Evolutionary conservation across 2,113 vertebrate species (phyloP).

Genomic region (Eupsittula cactorum): DNA sequence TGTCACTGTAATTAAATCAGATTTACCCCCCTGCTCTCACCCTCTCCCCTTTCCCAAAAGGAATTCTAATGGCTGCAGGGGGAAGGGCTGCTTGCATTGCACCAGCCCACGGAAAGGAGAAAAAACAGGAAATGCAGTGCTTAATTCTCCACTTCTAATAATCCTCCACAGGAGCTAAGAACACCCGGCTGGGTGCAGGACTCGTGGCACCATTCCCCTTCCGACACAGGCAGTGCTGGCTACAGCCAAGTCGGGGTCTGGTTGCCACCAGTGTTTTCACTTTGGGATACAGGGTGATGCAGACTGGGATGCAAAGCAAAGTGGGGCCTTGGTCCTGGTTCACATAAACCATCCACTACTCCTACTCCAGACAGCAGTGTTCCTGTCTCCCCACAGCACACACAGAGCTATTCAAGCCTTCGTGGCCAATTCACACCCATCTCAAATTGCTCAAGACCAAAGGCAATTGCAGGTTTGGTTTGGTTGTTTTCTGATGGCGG

Average conservation of each 20-base stretch:
- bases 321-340: no score
- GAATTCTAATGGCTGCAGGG: not conserved
- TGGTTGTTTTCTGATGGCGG: conserved; percentile 32
- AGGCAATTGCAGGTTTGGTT: conserved; percentile 4
- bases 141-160: not conserved
- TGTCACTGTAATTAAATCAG: conserved; percentile 43
- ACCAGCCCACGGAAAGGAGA: not conserved
- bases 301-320: not conserved
- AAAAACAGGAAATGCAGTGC: not conserved
- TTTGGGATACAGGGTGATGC: not conserved
- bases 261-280: accelerated
- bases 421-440: conserved; percentile 6
- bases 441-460: conserved; percentile 16
- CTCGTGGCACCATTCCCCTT: not conserved
- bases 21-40: not conserved
- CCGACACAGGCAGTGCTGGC: accelerated
- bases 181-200: not conserved
- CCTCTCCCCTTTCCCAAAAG: not conserved
- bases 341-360: accelerated
- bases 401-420: not conserved
- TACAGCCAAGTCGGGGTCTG: not conserved
- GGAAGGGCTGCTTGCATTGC: not conserved
- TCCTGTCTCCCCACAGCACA: not conserved
- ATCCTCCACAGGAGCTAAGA: not conserved
- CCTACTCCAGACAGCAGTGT: accelerated